phyloP scores from a whole-genome alignment of 2,888 invertebrate genomes.

The Drosophila emarginata region DNA sequence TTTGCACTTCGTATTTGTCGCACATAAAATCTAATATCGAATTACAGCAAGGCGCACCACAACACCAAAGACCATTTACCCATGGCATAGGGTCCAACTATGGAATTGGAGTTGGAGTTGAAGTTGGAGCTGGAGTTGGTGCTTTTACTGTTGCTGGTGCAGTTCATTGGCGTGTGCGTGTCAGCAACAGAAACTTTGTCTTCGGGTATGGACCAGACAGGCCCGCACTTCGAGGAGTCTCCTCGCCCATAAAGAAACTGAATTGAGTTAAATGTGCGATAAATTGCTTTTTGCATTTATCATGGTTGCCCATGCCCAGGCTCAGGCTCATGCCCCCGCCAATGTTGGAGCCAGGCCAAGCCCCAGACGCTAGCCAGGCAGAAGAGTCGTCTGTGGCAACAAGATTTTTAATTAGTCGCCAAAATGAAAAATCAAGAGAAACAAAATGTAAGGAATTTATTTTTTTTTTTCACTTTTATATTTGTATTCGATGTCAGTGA shows the following conservation, averaged over 20 bases:
- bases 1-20: constrained; percentile 78
- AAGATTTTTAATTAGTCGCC: constrained; percentile 76
- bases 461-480: constrained; percentile 36
- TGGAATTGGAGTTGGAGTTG: not conserved
- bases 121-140: not conserved
- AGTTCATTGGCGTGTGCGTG: constrained; percentile 50
- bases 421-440: constrained; percentile 33
- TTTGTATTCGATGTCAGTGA: constrained; percentile 35
- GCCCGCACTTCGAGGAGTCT: constrained; percentile 29
- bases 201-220: constrained; percentile 37
- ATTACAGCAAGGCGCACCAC: constrained; percentile 59
- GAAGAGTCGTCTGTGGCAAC: constrained; percentile 63
- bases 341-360: constrained; percentile 56
- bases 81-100: constrained; percentile 10
- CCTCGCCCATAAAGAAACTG: constrained; percentile 69
- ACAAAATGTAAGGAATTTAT: constrained; percentile 38
- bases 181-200: constrained; percentile 61
- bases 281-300: constrained; percentile 79
- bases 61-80: constrained; percentile 3
- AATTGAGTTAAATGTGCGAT: constrained; percentile 78
- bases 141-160: not conserved
- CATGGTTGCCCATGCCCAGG: constrained; percentile 57
- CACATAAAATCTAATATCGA: constrained; percentile 79
- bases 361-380: constrained; percentile 36
- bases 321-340: constrained; percentile 22